Evolutionary conservation across 2,888 invertebrate species (phyloP), one percentile per base, ranked within the genome.

Genomic region (Plutella xylostella): DNA sequence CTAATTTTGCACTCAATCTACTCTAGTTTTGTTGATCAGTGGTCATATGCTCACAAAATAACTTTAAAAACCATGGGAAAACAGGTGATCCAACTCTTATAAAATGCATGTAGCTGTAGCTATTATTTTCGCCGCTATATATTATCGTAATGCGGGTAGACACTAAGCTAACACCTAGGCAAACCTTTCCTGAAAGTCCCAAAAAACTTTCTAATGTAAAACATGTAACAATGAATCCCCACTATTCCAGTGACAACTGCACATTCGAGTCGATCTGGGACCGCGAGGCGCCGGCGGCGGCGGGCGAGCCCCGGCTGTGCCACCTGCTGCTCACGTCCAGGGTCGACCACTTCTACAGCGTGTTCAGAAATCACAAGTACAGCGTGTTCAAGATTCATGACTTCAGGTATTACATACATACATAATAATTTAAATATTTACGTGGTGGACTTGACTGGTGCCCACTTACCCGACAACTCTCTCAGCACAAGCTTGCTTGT

Each of bases 311-410:
- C 0, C 48, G 51, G 0, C 63, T 74, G 1, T 84, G 83, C 51
- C 63, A 60, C 40, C 49, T 54, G 0, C 59, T 83, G 2, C 67
- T 77, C 0, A 53, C 57, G 0, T 55, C 55, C 12, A 49, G 56
- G 0, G 61, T 64, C 2, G 70, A 72, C 0, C 77, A 80, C 31
- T 73, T 79, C 57, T 79, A 77, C 51, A 65, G 60, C 1, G 65
- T 78, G n/a, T 84, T 72, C 57, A 49, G 61, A 4, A 74, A 78
- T 49, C 30, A 48, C 0, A 60, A 67, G 2, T 82, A 77, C 51
- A 58, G 68, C 0, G 79, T 83, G 2, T 73, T 73, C 53, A 56
- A 66, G 9, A 51, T 82, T 0, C 78, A 83, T 48, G 82, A 83
- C 47, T 60, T 67, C 41, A 73, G 76, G 42, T 31, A 9, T n/a